Conservation (phyloP, 2,888 invertebrate species). For the Plebejus anna region DNA sequence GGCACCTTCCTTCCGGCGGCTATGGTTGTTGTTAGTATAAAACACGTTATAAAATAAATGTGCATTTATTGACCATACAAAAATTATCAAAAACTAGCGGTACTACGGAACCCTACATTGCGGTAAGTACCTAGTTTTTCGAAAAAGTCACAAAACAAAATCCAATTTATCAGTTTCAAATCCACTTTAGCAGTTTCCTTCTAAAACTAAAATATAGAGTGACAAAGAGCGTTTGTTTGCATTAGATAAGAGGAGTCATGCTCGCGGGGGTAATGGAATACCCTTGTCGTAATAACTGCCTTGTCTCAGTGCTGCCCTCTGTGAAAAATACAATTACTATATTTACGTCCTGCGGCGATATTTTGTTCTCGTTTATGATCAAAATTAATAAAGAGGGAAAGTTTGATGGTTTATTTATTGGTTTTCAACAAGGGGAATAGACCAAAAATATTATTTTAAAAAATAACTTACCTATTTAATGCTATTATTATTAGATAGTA, state of each 20-base stretch:
- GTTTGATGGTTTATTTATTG: constrained; percentile 19
- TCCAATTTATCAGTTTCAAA: neutral
- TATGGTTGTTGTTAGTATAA: too few relatives aligned
- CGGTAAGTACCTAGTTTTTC: too few relatives aligned
- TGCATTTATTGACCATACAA: too few relatives aligned
- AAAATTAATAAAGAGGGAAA: constrained; percentile 14
- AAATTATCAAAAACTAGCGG: too few relatives aligned
- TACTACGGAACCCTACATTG: too few relatives aligned
- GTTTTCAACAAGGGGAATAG: neutral
- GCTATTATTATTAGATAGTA: too few relatives aligned
- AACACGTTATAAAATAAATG: too few relatives aligned
- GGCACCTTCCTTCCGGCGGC: too few relatives aligned
- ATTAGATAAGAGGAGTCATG: constrained; percentile 32
- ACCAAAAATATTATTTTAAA: too few relatives aligned
- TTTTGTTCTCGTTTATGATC: neutral
- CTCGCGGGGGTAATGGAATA: constrained; percentile 50
- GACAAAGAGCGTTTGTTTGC: constrained; percentile 28
- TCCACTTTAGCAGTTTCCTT: neutral
- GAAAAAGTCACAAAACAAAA: neutral
- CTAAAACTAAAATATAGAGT: constrained; percentile 19
- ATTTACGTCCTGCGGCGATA: constrained; percentile 45
- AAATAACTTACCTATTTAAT: too few relatives aligned
- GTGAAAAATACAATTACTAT: constrained; percentile 49
- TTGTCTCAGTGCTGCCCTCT: constrained; percentile 46
- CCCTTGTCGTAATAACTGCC: constrained; percentile 54